Percentiles rank a stretch among this genome's conserved stretches.
Conservation (phyloP, 2,888 invertebrate species). For the Plagodis pulveraria region DNA sequence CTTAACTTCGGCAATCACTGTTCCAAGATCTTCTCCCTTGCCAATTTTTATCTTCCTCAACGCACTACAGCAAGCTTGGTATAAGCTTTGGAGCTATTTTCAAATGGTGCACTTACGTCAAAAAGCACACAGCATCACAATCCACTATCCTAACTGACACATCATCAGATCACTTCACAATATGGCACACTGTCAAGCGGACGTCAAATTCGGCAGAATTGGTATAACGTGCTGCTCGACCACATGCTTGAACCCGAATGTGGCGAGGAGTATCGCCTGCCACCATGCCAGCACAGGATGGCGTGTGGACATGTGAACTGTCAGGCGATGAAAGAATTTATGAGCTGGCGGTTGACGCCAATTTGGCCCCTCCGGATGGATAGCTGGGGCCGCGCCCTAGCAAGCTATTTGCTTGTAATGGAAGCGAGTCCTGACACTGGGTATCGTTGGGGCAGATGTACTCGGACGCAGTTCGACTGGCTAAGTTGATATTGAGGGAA, state of each 20-base stretch:
- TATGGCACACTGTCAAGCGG: constrained; percentile 17
- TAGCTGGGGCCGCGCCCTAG: constrained; percentile 48
- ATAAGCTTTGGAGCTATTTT: not conserved
- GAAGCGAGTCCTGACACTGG: constrained; percentile 43
- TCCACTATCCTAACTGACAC: constrained; percentile 52
- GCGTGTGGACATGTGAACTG: constrained; percentile 68
- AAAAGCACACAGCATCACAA: constrained; percentile 40
- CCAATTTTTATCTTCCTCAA: too few relatives aligned
- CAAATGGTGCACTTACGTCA: constrained; percentile 20
- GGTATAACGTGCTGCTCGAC: constrained; percentile 64
- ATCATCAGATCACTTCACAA: constrained; percentile 11
- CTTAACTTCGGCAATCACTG: too few relatives aligned
- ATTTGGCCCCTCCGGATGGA: constrained; percentile 71
- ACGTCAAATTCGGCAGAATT: constrained; percentile 53
- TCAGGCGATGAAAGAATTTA: constrained; percentile 82
- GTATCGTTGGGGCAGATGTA: constrained; percentile 14
- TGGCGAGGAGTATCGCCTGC: constrained; percentile 37
- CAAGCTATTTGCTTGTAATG: constrained; percentile 17
- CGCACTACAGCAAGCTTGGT: too few relatives aligned
- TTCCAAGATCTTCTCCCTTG: too few relatives aligned
- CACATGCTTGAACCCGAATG: constrained; percentile 72
- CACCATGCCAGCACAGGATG: constrained; percentile 59
- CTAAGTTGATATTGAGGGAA: not conserved
- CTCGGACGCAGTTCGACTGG: constrained; percentile 4
- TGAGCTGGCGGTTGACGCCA: constrained; percentile 57